Evolutionary conservation across 2,113 vertebrate species (phyloP), one percentile per base, ranked within the genome.

Genomic region (Recurvirostra avosetta): DNA sequence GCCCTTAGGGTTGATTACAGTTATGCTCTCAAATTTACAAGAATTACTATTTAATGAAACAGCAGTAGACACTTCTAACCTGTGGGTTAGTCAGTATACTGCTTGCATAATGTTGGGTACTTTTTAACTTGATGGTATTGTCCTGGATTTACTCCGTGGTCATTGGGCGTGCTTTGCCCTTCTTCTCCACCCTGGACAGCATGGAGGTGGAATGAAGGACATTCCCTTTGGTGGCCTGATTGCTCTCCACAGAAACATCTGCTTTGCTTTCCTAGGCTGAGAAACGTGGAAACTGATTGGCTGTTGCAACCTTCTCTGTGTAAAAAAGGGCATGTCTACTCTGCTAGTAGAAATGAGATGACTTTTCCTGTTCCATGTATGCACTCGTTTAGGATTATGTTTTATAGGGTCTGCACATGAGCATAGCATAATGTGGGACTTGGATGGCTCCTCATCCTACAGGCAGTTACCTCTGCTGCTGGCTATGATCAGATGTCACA

Each of bases 31-130:
- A 88, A 70, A 93, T 94, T 80, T 95, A 61, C 56, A 86, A 74
- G 90, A 93, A 88, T 84, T 93, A 80, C 65, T 92, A 40, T 95
- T 93, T 96, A 95, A 93, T 95, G 91, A 94, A 96, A 92, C 75
- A 84, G 72, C 80, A 93, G 83, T 41, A 91, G 40, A 86, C 68
- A 81, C 52, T 81, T 88, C 55, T 86, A 91, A 97, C 88, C 82
- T 74, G 79, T 94, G 83, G 68, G 79, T 94, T 86, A 95, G 89
- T 97, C 49, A 84, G 49, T 68, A 38, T 58, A 59, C 47, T 91
- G 65, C 38, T 88, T 91, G 76, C 67, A 66, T 86, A 56, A 73
- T 41, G 26, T 32, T 86, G 52, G 22, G 34, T 82, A 50, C 61
- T 70, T 93, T 74, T 78, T 88, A 82, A 70, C 50, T 40, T 50